phyloP scores from a whole-genome alignment of 2,113 vertebrate genomes.

The Numenius arquata region DNA sequence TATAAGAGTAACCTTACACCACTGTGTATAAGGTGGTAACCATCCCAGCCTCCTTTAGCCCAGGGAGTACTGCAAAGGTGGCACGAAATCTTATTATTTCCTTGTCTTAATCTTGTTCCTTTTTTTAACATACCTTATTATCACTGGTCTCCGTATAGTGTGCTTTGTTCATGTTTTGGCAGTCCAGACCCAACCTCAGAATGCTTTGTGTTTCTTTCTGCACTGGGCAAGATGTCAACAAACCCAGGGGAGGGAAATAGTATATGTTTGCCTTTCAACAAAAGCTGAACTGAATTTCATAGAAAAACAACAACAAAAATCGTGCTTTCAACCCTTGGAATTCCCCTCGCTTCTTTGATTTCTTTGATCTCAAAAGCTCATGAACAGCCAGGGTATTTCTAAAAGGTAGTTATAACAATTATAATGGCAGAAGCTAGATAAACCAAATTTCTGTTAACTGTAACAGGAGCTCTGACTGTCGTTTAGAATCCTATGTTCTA shows the following conservation, averaged over 20 bases:
- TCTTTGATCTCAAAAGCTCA: conserved; percentile 24
- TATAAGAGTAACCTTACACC: neutral
- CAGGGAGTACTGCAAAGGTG: neutral
- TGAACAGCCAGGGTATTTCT: neutral
- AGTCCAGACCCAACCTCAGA: neutral
- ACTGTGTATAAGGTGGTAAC: neutral
- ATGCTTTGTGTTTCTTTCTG: conserved; percentile 1
- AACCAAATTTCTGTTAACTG: neutral
- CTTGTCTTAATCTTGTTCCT: neutral
- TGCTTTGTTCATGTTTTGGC: neutral
- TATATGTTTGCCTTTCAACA: neutral
- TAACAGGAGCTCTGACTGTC: neutral
- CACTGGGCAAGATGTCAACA: neutral
- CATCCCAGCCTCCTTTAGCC: neutral
- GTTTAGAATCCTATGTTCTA: neutral
- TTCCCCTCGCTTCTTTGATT: conserved; percentile 44
- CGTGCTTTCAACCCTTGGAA: neutral
- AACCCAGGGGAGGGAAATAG: neutral
- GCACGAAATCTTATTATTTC: neutral
- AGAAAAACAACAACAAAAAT: neutral
- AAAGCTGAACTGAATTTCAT: neutral
- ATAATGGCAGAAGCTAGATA: neutral
- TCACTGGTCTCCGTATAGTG: neutral
- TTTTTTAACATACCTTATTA: neutral
- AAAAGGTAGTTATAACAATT: neutral